These are phyloP conservation scores for Drosophila novamexicana DNA, from an alignment of 1,140 invertebrate genomes.

Conservation along the genomic window DNA sequence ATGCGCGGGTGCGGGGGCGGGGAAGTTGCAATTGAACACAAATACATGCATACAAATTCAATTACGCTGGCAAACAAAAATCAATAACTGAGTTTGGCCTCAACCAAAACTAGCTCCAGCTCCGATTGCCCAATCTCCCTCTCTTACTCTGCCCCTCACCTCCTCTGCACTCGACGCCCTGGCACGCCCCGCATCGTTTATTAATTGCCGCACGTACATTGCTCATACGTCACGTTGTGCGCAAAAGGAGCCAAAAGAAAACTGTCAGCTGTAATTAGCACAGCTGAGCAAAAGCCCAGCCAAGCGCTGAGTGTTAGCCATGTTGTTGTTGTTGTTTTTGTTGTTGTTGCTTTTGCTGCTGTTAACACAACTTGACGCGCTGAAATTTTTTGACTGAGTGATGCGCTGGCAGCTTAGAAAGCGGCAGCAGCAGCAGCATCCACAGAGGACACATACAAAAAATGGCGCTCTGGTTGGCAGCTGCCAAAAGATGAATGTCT, in stretches of 20 bases:
- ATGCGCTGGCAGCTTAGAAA: constrained; percentile 51
- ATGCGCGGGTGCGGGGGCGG: background rate
- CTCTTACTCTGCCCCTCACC: background rate
- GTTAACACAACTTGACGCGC: constrained; percentile 71
- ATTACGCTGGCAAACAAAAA: constrained; percentile 71
- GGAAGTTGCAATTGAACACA: constrained; percentile 63
- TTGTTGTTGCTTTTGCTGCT: constrained; percentile 11
- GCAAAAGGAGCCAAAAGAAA: constrained; percentile 51
- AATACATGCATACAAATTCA: constrained; percentile 76
- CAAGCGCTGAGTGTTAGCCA: constrained; percentile 40
- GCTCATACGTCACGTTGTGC: constrained; percentile 76
- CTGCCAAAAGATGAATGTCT: constrained; percentile 76
- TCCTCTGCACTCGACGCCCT: background rate
- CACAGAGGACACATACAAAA: constrained; percentile 14
- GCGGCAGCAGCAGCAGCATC: constrained; percentile 2
- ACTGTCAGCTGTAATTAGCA: constrained; percentile 82
- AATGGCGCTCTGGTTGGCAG: background rate
- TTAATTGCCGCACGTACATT: constrained; percentile 80
- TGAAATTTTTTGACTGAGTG: constrained; percentile 80
- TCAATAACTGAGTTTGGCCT: constrained; percentile 64
- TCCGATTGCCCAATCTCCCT: background rate
- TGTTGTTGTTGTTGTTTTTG: constrained; percentile 3
- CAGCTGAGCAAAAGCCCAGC: constrained; percentile 58
- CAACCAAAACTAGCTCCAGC: constrained; percentile 7
- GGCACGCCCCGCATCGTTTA: constrained; percentile 44